Base-by-base conservation (phyloP, 2,113 vertebrate genomes). In the Tyrannus savana region DNA sequence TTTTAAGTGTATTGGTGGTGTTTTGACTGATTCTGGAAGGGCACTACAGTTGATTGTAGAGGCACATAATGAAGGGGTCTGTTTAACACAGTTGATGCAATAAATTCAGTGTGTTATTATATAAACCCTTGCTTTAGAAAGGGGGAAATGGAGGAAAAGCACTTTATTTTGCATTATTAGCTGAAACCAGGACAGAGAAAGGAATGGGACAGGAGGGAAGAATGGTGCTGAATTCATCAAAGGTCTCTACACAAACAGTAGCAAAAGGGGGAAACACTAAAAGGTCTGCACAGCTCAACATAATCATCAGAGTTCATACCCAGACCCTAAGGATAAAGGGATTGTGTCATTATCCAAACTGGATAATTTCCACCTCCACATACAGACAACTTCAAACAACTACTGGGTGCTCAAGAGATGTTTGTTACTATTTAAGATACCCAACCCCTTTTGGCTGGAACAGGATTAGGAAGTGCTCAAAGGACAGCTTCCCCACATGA, bases 41-140 rank as follows among this genome's bases (percentile, higher is more conserved):
- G 21, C 15, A 17, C 39, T 42, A 50, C 1, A 44, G 13, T 18
- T 81, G 6, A 35, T 7, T 62, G 41, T 9, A 88, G 46, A 47
- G 5, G 7, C 5, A n/a, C 3, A 7, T 1, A 50, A 39, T 0
- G 0, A 77, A 73, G 64, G 6, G 1, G 14, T 73, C 46, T 25
- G 6, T 39, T 47, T 56, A 56, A 37, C 8, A 63, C 11, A 30
- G 14, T 2, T 49, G 41, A 46, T 27, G 9, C 27, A 52, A 31
- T 39, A 55, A 75, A 56, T 64, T 49, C 6, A 17, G 14, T 27
- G 1, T 31, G 25, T 19, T 35, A 15, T 16, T 31, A 31, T 3
- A 60, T 2, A 53, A 44, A 4, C 21, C 14, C 30, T 55, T 47
- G 62, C 6, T 76, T 68, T 35, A 47, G 5, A 62, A 68, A 31